Conservation (phyloP, 2,113 vertebrate genomes). For the Vimba vimba region DNA sequence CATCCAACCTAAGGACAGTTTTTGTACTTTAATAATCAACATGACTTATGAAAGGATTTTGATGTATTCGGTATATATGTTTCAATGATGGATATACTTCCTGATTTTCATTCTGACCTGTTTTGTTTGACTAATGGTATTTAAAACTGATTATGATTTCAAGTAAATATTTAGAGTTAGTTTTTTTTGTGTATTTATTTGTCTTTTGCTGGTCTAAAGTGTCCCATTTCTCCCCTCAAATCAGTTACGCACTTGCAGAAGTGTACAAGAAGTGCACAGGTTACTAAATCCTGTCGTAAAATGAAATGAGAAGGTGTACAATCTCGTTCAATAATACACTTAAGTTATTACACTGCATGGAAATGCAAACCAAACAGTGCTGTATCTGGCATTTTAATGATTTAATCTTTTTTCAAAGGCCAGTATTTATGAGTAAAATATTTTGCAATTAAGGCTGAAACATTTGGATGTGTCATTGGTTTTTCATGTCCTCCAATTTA, state of each 20-base stretch:
- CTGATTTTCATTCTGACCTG: conserved; percentile 12
- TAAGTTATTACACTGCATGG: not conserved
- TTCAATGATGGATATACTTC: conserved; percentile 27
- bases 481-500: not conserved
- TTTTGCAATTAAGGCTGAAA: not conserved
- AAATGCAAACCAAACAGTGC: not conserved
- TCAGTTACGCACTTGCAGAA: conserved; percentile 6
- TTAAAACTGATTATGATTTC: conserved; percentile 36
- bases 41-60: conserved; percentile 3
- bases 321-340: not conserved
- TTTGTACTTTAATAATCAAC: not conserved
- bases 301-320: not conserved
- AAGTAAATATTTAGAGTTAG: not conserved
- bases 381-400: not conserved
- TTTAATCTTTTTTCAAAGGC: not conserved
- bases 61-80: not conserved
- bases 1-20: not conserved
- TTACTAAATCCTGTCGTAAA: not conserved
- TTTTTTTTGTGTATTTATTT: conserved; percentile 33
- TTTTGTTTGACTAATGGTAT: conserved; percentile 45
- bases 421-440: conserved; percentile 18
- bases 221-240: conserved; percentile 7
- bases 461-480: not conserved
- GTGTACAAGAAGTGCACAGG: not conserved
- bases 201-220: not conserved